phyloP scores from a whole-genome alignment of 2,888 invertebrate genomes.

The Acanthoscelides obtectus region DNA sequence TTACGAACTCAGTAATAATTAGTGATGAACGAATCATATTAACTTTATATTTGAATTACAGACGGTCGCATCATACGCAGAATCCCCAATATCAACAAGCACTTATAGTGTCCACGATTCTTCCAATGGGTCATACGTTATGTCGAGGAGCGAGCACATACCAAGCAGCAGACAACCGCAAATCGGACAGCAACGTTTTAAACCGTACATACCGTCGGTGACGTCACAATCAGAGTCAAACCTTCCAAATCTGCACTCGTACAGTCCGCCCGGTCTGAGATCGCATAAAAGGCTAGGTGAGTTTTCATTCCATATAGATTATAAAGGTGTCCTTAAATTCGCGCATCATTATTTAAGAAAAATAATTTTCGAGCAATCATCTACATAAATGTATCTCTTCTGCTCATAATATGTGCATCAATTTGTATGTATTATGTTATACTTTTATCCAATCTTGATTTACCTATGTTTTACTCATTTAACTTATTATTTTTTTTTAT shows the following conservation, averaged over 20 bases:
- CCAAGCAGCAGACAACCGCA: slow-evolving; percentile 20
- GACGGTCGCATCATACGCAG: slow-evolving; percentile 49
- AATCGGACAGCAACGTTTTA: slow-evolving; percentile 27
- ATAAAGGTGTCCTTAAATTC: too few species aligned
- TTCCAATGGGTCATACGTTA: slow-evolving; percentile 32
- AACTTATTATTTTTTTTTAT: too few species aligned
- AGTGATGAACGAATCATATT: too few species aligned
- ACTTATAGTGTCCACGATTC: slow-evolving; percentile 46
- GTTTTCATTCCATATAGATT: too few species aligned
- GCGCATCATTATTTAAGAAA: too few species aligned
- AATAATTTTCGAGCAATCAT: too few species aligned
- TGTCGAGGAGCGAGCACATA: slow-evolving; percentile 37
- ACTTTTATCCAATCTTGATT: too few species aligned
- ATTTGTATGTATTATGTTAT: too few species aligned
- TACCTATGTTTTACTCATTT: too few species aligned
- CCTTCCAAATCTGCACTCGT: slow-evolving; percentile 41
- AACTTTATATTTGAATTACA: slow-evolving; percentile 17
- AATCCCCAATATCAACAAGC: slow-evolving; percentile 48
- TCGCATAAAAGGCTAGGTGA: slow-evolving; percentile 39
- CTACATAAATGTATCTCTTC: too few species aligned
- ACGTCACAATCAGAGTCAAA: slow-evolving; percentile 48
- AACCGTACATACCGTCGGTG: slow-evolving; percentile 36
- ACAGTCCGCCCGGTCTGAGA: slow-evolving; percentile 43
- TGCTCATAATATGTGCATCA: too few species aligned
- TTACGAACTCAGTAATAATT: too few species aligned